These are phyloP conservation scores for Catharus fuscescens DNA, from an alignment of 2,113 vertebrate genomes.

Conservation along the genomic window DNA sequence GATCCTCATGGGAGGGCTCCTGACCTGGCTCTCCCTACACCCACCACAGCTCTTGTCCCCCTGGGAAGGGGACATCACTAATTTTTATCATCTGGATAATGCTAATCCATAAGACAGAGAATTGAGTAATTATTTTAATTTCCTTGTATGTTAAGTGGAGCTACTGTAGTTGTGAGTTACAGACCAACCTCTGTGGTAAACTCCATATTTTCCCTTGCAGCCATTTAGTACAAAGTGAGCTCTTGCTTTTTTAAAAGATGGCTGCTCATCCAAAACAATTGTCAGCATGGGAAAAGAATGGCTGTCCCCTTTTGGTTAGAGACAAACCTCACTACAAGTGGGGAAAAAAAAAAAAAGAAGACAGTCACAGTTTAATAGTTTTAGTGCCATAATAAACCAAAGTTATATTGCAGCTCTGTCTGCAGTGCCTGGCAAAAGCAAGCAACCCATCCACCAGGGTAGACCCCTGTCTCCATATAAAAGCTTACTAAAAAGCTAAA, in stretches of 20 bases:
- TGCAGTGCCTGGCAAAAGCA: conserved; percentile 40
- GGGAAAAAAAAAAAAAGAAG: neutral
- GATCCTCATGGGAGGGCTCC: neutral
- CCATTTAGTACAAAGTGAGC: neutral
- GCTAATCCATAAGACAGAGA: neutral
- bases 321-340: neutral
- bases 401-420: conserved; percentile 32
- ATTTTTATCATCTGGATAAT: neutral
- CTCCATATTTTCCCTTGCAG: neutral
- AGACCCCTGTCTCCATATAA: conserved; percentile 42
- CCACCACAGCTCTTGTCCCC: neutral
- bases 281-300: neutral
- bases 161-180: neutral
- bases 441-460: neutral
- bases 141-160: neutral
- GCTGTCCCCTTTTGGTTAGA: neutral
- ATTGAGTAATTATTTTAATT: neutral
- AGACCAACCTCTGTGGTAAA: neutral
- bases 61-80: neutral
- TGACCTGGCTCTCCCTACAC: neutral
- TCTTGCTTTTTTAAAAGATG: neutral
- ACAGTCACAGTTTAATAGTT: conserved; percentile 11
- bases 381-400: conserved; percentile 51
- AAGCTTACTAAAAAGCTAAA: conserved; percentile 40
- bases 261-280: neutral